A percentile compares a stretch with the other conserved stretches of the same genome.
Evolutionary conservation across 2,888 invertebrate genomes (phyloP).

Genomic region (Seira sanloemensis): DNA sequence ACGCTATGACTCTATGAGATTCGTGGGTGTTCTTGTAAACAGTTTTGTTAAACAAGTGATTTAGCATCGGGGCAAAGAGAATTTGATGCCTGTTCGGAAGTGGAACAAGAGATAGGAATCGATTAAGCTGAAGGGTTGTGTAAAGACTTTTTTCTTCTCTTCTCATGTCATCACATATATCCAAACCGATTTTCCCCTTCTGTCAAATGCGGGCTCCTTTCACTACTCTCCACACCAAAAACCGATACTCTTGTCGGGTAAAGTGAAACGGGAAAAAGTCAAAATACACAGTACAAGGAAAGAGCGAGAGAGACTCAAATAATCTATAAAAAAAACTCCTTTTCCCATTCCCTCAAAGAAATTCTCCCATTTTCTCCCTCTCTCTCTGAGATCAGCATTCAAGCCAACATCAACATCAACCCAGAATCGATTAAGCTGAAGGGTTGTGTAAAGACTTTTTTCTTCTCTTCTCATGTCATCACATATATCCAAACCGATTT

Average conservation of each 20-base stretch:
- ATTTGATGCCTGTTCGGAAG: too few relatives aligned
- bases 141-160: not conserved
- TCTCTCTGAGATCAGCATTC: slow-evolving; percentile 9
- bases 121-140: not conserved
- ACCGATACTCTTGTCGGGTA: slow-evolving; percentile 54
- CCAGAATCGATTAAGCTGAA: not conserved
- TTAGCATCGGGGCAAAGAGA: too few relatives aligned
- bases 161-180: not conserved
- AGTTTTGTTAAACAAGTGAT: too few relatives aligned
- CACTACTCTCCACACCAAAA: not conserved
- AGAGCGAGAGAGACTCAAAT: not conserved
- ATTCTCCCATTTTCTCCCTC: slow-evolving; percentile 1
- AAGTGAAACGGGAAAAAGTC: not conserved
- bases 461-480: not conserved
- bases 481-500: too few relatives aligned
- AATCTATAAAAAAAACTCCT: not conserved
- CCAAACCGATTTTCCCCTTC: too few relatives aligned
- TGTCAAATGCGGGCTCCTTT: not conserved
- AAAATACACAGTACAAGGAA: not conserved
- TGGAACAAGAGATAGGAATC: slow-evolving; percentile 54
- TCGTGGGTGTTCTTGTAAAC: not conserved
- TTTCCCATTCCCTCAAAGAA: not conserved
- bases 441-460: not conserved
- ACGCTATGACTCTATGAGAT: not conserved
- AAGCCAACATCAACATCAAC: not conserved